Evolutionary conservation across 2,888 invertebrate genomes (phyloP), one percentile per base, ranked within the genome.

Genomic region (Pharmacophagus antenor): DNA sequence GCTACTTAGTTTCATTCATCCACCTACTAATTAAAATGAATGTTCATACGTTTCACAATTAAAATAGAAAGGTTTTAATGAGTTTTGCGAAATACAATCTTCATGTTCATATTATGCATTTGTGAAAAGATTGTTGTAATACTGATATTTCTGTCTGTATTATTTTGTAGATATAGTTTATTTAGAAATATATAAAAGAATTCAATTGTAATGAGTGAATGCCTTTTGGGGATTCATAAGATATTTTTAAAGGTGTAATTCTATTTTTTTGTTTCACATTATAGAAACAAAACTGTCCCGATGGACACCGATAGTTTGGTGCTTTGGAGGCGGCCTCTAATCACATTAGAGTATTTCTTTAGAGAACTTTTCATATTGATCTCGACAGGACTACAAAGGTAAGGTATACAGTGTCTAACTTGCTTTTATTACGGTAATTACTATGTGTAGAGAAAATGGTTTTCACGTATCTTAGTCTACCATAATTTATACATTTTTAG

Each of bases 241-340:
- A n/a, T n/a, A n/a, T n/a, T n/a, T n/a, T n/a, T 8, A 4, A 18
- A 2, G 18, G 18, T 1, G 18, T 44, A 44, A 20, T 18, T 44
- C 2, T 0, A 44, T 7, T n/a, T 10, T 8, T 18, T n/a, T 5
- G 1, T 44, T 44, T 20, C n/a, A 18, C 8, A 44, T 80, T 67
- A 68, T 72, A 81, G 87, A 62, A 82, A 65, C 62, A 87, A 85
- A 73, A 56, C 69, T 15, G 68, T 66, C 44, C 67, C 72, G 77
- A 92, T 79, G 95, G 95, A 83, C 82, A 93, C 72, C 83, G 93
- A 84, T 72, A 96, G 83, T 65, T 66, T 91, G 66, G 96, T 97
- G 65, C 84, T 98, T 66, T 97, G 97, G 96, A 93, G 94, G 75
- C 92, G 93, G 71, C 97, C 98, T 8, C 70, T 97, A 63, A 92